Evolutionary conservation across 1,140 invertebrate species (phyloP), one percentile per base, ranked within the genome.

Genomic region (Nixonia krombeini): DNA sequence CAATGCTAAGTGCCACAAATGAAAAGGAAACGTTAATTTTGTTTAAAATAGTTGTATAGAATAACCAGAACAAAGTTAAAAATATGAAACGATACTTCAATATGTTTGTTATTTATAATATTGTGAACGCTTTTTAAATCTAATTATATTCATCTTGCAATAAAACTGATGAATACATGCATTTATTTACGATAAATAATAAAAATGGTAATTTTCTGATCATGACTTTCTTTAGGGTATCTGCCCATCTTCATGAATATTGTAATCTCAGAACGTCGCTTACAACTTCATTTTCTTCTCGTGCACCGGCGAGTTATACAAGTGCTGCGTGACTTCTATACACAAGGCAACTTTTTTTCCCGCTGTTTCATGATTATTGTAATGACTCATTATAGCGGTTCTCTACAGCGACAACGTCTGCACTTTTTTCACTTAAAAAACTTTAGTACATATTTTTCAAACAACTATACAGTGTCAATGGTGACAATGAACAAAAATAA

Each of bases 311-410:
- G 53, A 49, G 55, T 69, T 59, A 63, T 42, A 58, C 57, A 52
- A 59, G 49, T 45, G 13, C 51, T 68, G 64, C 57, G 57, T 57
- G 64, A 57, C 47, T 61, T 25, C n/a, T n/a, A n/a, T 51, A 63
- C 42, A 58, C 59, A 63, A 69, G 58, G 66, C 47, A 55, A 55
- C 66, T 59, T 69, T 56, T n/a, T 63, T 63, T 38, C 58, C 53
- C 55, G 50, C 40, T 45, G 51, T 35, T 59, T 64, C 66, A 64
- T 61, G 51, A 42, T 61, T 63, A 49, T 35, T 44, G 56, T 56
- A 56, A 67, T 67, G 56, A 67, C 45, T 67, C 64, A 55, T 62
- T 68, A 68, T 56, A 56, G 64, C 57, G 64, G 56, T 68, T 68
- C 53, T 57, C 47, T 57, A 47, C 62, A 57, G 52, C 65, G 57